These are phyloP conservation scores for Siderastrea siderea DNA, from an alignment of 92 coral and sea anemone genomes.

Conservation along the genomic window DNA sequence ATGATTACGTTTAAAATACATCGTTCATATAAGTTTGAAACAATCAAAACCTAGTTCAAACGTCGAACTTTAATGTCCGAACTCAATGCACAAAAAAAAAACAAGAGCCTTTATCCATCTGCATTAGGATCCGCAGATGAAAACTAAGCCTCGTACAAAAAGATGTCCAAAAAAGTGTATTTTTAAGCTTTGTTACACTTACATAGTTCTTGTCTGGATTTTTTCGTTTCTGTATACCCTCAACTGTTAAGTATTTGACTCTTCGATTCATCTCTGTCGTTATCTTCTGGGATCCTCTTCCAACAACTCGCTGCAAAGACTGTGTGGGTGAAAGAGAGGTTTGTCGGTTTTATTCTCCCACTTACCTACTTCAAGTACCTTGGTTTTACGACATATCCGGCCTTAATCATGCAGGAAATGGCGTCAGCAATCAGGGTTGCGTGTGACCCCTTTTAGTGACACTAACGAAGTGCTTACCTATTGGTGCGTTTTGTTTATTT, in stretches of 20 bases:
- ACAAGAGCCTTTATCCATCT: too few species aligned
- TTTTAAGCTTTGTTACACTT: conserved; percentile 8
- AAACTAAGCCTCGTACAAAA: too few species aligned
- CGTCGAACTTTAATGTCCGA: too few species aligned
- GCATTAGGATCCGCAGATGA: too few species aligned
- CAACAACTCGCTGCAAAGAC: background rate
- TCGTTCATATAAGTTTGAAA: too few species aligned
- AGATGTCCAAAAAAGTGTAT: background rate
- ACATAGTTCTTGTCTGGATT: conserved; percentile 71
- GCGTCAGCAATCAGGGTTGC: conserved; percentile 9
- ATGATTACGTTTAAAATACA: too few species aligned
- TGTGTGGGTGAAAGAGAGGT: background rate
- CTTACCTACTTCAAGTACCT: background rate
- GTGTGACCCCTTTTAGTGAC: background rate
- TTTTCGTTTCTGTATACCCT: conserved; percentile 73
- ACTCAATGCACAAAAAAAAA: too few species aligned
- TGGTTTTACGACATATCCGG: conserved; percentile 3
- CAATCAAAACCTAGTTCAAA: too few species aligned
- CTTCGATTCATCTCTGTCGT: conserved; percentile 68
- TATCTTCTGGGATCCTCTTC: background rate
- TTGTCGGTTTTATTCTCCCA: background rate
- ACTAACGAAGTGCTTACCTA: background rate
- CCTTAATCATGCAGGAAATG: conserved; percentile 17
- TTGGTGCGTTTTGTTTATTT: background rate
- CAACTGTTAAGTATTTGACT: conserved; percentile 60